A percentile compares a stretch with the other conserved stretches of the same genome.
Conservation (phyloP, 1,140 invertebrate genomes). For the Neodiprion fabricii region DNA sequence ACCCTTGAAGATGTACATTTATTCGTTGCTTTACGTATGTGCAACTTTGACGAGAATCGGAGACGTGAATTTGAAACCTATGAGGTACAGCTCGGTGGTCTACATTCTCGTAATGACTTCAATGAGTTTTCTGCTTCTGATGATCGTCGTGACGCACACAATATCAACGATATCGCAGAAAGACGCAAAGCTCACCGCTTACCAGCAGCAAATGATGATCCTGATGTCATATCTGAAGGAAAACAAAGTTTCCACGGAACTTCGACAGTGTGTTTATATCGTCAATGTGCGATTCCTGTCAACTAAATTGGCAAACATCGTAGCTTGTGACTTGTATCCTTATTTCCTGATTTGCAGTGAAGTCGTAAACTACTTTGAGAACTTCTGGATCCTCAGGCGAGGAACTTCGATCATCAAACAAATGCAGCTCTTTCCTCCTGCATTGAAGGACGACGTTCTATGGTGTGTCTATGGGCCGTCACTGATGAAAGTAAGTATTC, state of each 20-base stretch:
- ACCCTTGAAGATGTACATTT: not conserved
- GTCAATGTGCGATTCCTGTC: not conserved
- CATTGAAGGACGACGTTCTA: not conserved
- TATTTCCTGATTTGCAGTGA: not conserved
- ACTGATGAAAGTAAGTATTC: not conserved
- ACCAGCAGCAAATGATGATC: not conserved
- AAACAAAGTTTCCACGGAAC: not conserved
- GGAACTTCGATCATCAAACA: not conserved
- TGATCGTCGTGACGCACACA: not conserved
- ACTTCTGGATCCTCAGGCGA: not conserved
- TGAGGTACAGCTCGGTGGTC: not conserved
- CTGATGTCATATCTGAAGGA: constrained; percentile 5
- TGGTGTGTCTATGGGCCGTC: not conserved
- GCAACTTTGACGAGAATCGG: not conserved
- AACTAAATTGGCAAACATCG: too few relatives aligned
- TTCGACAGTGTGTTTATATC: not conserved
- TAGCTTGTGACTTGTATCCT: too few relatives aligned
- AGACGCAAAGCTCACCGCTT: not conserved
- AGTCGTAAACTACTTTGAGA: not conserved
- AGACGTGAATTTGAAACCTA: not conserved
- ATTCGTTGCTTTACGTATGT: not conserved
- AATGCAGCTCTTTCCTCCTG: not conserved
- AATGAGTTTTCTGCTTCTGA: not conserved
- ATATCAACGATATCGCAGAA: not conserved
- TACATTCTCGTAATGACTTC: not conserved